These are phyloP conservation scores for Muscicapa comitata DNA, from an alignment of 2,797 vertebrate genomes.

Conservation along the genomic window DNA sequence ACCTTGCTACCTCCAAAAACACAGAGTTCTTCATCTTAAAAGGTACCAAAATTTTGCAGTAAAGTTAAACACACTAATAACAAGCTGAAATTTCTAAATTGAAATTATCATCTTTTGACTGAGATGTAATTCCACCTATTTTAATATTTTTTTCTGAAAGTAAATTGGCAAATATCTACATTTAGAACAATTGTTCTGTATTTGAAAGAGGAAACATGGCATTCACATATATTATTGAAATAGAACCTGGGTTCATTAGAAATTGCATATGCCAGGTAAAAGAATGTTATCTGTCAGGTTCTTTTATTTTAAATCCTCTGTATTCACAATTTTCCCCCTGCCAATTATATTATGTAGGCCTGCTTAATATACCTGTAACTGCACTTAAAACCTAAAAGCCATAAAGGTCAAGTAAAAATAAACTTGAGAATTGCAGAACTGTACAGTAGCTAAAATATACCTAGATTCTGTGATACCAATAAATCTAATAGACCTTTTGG, in stretches of 20 bases:
- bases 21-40: not conserved
- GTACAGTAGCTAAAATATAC: not conserved
- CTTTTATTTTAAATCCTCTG: not conserved
- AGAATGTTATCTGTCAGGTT: not conserved
- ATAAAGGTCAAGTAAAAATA: not conserved
- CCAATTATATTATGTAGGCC: not conserved
- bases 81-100: not conserved
- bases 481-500: not conserved
- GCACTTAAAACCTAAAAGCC: not conserved
- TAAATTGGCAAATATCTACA: not conserved
- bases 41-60: not conserved
- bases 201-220: not conserved
- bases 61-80: not conserved
- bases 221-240: not conserved
- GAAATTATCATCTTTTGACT: not conserved
- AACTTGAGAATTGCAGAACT: not conserved
- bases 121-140: not conserved
- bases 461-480: not conserved
- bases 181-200: not conserved
- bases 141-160: not conserved
- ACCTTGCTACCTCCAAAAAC: not conserved
- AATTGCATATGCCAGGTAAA: not conserved
- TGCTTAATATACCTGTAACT: not conserved
- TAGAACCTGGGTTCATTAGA: not conserved
- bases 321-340: not conserved